Base-by-base conservation (phyloP, 2,113 vertebrate species). In the Takifugu flavidus region DNA sequence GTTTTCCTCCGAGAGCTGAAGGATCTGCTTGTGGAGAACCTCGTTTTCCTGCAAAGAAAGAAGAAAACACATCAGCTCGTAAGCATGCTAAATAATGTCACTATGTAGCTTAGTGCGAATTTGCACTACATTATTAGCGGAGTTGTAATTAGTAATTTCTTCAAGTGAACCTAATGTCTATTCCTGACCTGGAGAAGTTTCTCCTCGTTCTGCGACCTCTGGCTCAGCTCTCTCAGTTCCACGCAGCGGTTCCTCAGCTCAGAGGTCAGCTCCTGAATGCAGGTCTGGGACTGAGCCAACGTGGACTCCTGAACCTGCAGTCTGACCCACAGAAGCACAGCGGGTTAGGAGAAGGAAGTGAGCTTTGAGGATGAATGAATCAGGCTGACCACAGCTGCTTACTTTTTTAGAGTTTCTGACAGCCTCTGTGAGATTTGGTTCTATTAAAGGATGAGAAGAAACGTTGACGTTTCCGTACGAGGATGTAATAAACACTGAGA, bases 1-100 rank as follows among this genome's bases (percentile, higher is more conserved):
- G 0, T 98, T 99, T 85, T 99, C 96, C 82, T 96, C 94, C 0
- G 94, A 91, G 13, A 99, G 91, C 58, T 62, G 76, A 2, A 91
- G 74, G 44, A 96, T 91, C 74, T 95, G 96, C 74, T 92, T 94
- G 72, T 90, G 92, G 60, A 98, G 87, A 80, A 91, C 62, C 25
- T 94, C 89, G 26, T 89, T 85, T 78, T 98, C 95, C 96, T 98
- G 87, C 31, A 81, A 74, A 75, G 54, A 20, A 56, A 60, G 1
- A 1, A 29, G 15, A 46, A 46, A 46, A 46, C 14, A 46, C 3
- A 46, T 46, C 45, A 46, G 14, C 14, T 13, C 14, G 5, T 4
- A 15, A n/a, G 12, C 14, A 47, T 47, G 4, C 12, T 3, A 47
- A 47, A n/a, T 15, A 47, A n/a, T 39, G 7, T 39, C 34, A 39